These are phyloP conservation scores for Ochropleura leucogaster DNA, from an alignment of 2,888 invertebrate species.

Conservation along the genomic window DNA sequence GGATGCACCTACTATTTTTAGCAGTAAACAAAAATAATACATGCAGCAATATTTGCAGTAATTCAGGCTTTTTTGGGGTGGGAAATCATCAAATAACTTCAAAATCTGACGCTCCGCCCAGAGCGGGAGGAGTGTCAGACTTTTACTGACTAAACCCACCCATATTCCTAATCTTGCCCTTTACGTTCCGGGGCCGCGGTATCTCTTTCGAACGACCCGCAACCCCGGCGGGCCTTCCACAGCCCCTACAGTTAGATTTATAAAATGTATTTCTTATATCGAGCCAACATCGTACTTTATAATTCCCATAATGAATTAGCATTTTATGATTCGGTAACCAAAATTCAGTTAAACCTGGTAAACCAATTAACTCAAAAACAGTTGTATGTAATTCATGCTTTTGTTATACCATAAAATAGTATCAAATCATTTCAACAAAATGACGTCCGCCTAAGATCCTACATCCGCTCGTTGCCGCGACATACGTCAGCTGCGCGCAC, in stretches of 20 bases:
- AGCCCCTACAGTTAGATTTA: background rate
- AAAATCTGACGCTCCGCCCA: too few relatives aligned
- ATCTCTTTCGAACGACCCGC: too few relatives aligned
- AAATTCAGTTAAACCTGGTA: background rate
- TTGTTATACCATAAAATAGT: too few relatives aligned
- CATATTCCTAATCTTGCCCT: too few relatives aligned
- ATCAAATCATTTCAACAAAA: background rate
- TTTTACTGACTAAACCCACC: too few relatives aligned
- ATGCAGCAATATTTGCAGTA: background rate
- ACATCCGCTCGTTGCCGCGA: slow-evolving; percentile 1
- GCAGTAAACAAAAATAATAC: too few relatives aligned
- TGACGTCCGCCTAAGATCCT: slow-evolving; percentile 1
- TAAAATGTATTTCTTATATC: background rate
- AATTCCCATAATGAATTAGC: background rate
- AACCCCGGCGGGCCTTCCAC: too few relatives aligned
- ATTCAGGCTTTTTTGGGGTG: background rate
- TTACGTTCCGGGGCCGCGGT: too few relatives aligned
- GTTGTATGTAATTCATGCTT: background rate
- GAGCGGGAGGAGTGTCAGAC: too few relatives aligned
- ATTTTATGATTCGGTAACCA: background rate
- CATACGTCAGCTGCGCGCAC: slow-evolving; percentile 43
- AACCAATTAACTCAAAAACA: background rate
- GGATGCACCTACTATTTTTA: background rate
- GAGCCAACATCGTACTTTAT: background rate
- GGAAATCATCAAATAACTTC: too few relatives aligned